Conservation (phyloP, 2,113 vertebrate genomes). For the Hemichromis elongatus region DNA sequence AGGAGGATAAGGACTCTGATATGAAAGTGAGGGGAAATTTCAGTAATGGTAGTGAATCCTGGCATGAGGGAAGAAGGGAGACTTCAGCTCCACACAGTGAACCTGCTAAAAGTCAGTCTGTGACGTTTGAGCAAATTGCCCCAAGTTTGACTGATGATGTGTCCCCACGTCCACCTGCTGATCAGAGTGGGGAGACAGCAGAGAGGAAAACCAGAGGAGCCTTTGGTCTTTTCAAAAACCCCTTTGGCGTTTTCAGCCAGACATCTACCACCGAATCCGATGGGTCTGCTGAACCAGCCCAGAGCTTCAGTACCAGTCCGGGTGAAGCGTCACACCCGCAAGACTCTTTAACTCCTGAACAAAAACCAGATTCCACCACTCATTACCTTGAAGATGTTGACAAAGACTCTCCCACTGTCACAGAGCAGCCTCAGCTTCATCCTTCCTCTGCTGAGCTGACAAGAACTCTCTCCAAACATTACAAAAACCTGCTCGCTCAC, state of each 20-base stretch:
- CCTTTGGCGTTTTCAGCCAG: slow-evolving; percentile 32
- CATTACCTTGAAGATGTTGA: background rate
- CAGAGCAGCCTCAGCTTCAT: background rate
- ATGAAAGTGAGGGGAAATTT: background rate
- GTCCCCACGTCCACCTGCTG: background rate
- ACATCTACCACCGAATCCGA: background rate
- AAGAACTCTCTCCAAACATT: slow-evolving; percentile 22
- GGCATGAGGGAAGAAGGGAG: background rate
- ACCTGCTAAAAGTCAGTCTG: background rate
- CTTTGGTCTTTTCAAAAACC: slow-evolving; percentile 29
- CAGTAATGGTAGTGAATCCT: background rate
- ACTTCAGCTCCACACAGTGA: background rate
- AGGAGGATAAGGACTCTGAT: background rate
- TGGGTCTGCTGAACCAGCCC: background rate
- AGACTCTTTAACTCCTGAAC: background rate
- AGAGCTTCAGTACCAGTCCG: background rate
- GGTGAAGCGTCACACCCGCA: background rate
- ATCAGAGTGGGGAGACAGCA: background rate
- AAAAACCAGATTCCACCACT: background rate
- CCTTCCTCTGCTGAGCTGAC: background rate
- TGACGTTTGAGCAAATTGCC: background rate
- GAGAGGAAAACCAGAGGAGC: background rate
- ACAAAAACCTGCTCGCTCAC: slow-evolving; percentile 44
- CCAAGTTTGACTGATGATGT: background rate
- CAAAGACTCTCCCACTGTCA: background rate